Conservation (phyloP, 2,797 vertebrate genomes). For the Anabacerthia variegaticeps region DNA sequence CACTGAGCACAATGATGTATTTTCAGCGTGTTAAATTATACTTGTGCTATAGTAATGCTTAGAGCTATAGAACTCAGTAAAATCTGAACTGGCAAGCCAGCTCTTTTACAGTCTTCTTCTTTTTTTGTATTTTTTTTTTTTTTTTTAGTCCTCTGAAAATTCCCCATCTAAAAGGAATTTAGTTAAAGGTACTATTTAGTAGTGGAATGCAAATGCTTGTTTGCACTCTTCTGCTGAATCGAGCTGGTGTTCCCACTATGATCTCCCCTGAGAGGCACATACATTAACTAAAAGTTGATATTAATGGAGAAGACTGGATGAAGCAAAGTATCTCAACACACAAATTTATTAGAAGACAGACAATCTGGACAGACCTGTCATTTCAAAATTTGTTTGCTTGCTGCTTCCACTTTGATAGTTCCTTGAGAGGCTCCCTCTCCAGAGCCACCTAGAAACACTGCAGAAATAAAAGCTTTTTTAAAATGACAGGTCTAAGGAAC, state of each 20-base stretch:
- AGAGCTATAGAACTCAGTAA: neutral
- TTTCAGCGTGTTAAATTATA: constrained; percentile 11
- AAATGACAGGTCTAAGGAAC: constrained; percentile 36
- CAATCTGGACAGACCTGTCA: constrained; percentile 17
- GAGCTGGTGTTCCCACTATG: neutral
- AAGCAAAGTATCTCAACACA: constrained; percentile 11
- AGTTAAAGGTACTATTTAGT: constrained; percentile 14
- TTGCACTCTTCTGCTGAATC: neutral
- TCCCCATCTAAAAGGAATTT: neutral
- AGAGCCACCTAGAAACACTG: neutral
- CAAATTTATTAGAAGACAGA: constrained; percentile 49
- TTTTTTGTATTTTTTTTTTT: neutral
- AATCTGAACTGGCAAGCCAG: constrained; percentile 22
- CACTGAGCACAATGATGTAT: neutral
- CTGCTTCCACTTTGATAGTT: constrained; percentile 6
- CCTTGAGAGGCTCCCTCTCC: constrained; percentile 21
- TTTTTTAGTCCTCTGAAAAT: neutral
- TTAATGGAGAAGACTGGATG: constrained; percentile 11
- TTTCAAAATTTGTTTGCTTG: constrained; percentile 46
- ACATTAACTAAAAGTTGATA: constrained; percentile 26
- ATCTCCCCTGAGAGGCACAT: neutral
- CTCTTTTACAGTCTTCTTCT: neutral
- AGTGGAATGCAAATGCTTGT: neutral
- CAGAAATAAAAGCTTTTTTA: neutral
- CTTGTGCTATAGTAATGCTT: constrained; percentile 15